A percentile compares a stretch with the other conserved stretches of the same genome.
Evolutionary conservation across 2,888 invertebrate species (phyloP).

Genomic region (Oscheius myriophilus): DNA sequence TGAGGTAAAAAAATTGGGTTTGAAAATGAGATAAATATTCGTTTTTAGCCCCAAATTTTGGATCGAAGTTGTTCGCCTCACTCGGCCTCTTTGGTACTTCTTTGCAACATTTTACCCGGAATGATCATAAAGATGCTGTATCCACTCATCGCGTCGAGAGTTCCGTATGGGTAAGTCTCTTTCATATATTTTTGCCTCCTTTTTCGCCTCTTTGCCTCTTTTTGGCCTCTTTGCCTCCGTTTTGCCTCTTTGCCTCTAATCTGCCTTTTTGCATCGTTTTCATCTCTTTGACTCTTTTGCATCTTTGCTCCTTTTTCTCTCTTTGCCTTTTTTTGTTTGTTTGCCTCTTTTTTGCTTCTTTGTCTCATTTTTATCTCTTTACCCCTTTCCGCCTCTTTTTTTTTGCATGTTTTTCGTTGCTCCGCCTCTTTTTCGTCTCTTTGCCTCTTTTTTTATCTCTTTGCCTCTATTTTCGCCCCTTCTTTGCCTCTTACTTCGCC

Average conservation of each 20-base stretch:
- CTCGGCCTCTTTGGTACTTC: constrained; percentile 30
- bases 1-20: not conserved
- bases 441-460: too few relatives aligned
- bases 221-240: not conserved
- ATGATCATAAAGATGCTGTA: constrained; percentile 28
- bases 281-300: too few relatives aligned
- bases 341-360: constrained; percentile 2
- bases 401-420: too few relatives aligned
- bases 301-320: not conserved
- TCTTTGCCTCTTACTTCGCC: too few relatives aligned
- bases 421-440: too few relatives aligned
- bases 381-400: not conserved
- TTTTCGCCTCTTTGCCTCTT: constrained; percentile 1
- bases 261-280: not conserved
- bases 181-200: not conserved
- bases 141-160: constrained; percentile 27
- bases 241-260: not conserved
- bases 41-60: constrained; percentile 7
- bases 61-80: constrained; percentile 18
- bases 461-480: too few relatives aligned
- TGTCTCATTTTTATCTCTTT: not conserved
- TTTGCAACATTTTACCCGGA: constrained; percentile 36
- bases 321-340: not conserved
- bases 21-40: too few relatives aligned
- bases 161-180: constrained; percentile 31